Conservation (phyloP, 2,113 vertebrate genomes). For the Chionomys nivalis region DNA sequence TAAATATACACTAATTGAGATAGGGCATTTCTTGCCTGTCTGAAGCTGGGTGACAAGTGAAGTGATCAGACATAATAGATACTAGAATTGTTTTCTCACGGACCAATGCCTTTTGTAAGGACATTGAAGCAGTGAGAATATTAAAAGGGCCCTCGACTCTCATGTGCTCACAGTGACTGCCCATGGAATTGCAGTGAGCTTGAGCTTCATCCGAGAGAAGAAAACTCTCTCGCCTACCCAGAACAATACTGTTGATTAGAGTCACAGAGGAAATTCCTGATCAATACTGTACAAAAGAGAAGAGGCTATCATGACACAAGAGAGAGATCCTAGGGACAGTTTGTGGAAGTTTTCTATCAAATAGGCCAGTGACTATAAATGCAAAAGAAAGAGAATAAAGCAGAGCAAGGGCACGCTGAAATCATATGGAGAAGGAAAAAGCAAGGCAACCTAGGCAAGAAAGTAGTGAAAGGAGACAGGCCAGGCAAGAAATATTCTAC, state of each 20-base stretch:
- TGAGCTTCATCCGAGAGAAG: not conserved
- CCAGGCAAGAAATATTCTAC: not conserved
- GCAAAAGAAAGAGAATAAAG: not conserved
- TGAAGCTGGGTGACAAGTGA: conserved; percentile 7
- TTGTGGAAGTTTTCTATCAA: not conserved
- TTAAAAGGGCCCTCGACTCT: not conserved
- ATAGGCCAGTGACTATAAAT: not conserved
- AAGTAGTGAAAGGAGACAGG: not conserved
- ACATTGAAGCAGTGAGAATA: not conserved
- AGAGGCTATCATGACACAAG: not conserved
- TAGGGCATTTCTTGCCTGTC: not conserved
- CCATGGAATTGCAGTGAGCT: not conserved
- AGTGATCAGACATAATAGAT: not conserved
- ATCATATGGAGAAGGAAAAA: not conserved
- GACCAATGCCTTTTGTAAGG: not conserved
- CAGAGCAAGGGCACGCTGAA: not conserved
- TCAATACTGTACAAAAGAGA: not conserved
- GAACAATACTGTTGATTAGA: not conserved
- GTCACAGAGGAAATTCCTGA: not conserved
- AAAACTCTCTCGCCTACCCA: not conserved
- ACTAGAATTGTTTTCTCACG: not conserved
- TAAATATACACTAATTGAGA: not conserved
- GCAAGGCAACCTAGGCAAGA: not conserved
- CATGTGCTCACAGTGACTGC: not conserved
- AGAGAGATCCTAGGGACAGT: not conserved